A percentile compares a stretch with the other conserved stretches of the same genome.
Evolutionary conservation across 1,140 invertebrate species (phyloP).

Genomic region (Drosophila grimshawi): DNA sequence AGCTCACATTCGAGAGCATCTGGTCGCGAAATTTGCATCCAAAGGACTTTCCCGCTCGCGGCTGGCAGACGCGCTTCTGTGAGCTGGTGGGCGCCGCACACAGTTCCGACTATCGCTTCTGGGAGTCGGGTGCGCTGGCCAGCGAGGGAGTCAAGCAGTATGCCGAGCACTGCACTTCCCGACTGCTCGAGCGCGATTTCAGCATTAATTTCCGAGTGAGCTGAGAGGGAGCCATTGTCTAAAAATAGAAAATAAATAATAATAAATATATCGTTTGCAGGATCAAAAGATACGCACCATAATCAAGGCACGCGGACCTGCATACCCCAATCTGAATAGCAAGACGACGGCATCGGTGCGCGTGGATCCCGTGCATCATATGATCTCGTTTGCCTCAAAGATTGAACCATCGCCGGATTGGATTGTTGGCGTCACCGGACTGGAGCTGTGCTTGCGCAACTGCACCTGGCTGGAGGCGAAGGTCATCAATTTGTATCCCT

Average conservation of each 20-base stretch:
- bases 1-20: constrained; percentile 96
- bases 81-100: constrained; percentile 99
- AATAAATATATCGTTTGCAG: constrained; percentile 85
- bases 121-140: constrained; percentile 93
- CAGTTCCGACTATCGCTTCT: constrained; percentile 94
- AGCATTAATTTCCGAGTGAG: constrained; percentile 87
- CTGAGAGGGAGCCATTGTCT: neutral
- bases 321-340: constrained; percentile 96
- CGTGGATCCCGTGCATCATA: constrained; percentile 95
- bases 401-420: constrained; percentile 98
- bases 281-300: constrained; percentile 97
- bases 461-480: constrained; percentile 96
- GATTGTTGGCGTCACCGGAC: constrained; percentile 96
- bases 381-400: constrained; percentile 97
- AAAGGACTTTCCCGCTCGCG: constrained; percentile 95
- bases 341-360: constrained; percentile 96
- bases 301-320: constrained; percentile 97
- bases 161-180: constrained; percentile 96
- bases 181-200: constrained; percentile 96
- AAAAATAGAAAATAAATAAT: neutral
- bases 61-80: constrained; percentile 96
- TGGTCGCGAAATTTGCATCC: constrained; percentile 99
- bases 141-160: constrained; percentile 95
- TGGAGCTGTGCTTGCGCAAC: constrained; percentile 96
- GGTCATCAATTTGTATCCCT: constrained; percentile 96